Evolutionary conservation across 2,888 invertebrate genomes (phyloP), one percentile per base, ranked within the genome.

Genomic region (Tiliacea citrago): DNA sequence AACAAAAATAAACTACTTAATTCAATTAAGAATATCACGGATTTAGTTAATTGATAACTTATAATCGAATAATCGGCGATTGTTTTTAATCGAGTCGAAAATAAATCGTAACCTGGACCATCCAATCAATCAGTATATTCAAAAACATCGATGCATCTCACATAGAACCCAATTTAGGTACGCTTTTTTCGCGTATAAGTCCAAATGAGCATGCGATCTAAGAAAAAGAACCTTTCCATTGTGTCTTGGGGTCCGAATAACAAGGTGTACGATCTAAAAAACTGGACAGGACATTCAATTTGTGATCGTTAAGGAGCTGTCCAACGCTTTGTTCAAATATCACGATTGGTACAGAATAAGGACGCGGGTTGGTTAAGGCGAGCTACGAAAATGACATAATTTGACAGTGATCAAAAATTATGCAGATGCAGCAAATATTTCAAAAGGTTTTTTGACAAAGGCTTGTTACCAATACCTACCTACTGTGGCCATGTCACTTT

Each of bases 211-310:
- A 85, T 84, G 82, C 79, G 75, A 83, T 87, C 66, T 81, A 78
- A 82, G 88, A 89, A 90, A 90, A 87, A 86, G 87, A 87, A 73
- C 83, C 88, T 88, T 89, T 89, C 90, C 87, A 81, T 88, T 89
- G 86, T 84, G 71, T 61, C 13, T 76, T 63, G 82, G 81, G 83
- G 71, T 78, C 90, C 89, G 88, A 86, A 90, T 93, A 92, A 92
- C 93, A 88, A 92, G 93, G 89, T 91, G 90, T 90, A 79, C 81
- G 74, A 83, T 71, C 70, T 87, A 91, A 92, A 92, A 91, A 91
- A 89, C 55, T 55, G 75, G 75, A 70, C 91, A 91, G 92, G 91
- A 93, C 90, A 91, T 95, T 94, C 93, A 94, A 94, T 95, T 94
- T 93, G 90, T 91, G 89, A 90, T 91, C 87, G 91, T 92, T 93